phyloP scores from a whole-genome alignment of 2,888 invertebrate genomes.

The Drosophila pseudotakahashii region DNA sequence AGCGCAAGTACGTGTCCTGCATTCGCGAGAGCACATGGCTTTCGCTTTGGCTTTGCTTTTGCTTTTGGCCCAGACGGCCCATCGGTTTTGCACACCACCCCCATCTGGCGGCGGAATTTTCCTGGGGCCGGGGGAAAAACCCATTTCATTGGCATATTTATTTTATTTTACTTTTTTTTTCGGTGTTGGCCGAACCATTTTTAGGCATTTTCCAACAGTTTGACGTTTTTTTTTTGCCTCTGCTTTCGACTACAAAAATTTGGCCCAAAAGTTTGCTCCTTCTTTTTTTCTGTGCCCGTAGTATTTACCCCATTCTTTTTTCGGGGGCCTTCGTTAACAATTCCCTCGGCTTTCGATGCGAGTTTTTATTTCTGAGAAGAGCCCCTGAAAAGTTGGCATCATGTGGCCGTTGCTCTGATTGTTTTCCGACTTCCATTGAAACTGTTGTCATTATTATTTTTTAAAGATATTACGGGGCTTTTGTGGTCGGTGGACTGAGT shows the following conservation, averaged over 20 bases:
- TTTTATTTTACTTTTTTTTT: slow-evolving; percentile 36
- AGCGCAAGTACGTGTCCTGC: slow-evolving; percentile 77
- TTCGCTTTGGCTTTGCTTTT: neutral
- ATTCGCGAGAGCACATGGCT: slow-evolving; percentile 60
- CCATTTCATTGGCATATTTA: slow-evolving; percentile 68
- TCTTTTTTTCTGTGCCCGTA: slow-evolving; percentile 31
- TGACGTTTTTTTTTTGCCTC: neutral
- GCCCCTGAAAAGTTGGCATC: slow-evolving; percentile 20
- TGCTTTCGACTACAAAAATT: slow-evolving; percentile 14
- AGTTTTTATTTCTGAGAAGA: slow-evolving; percentile 5
- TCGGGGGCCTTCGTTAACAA: slow-evolving; percentile 24
- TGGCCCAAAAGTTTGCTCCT: slow-evolving; percentile 30
- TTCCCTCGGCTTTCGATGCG: slow-evolving; percentile 20
- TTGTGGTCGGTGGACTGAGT: neutral
- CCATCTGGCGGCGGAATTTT: neutral
- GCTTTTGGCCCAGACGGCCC: slow-evolving; percentile 13
- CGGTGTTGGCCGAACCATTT: slow-evolving; percentile 46
- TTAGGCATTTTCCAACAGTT: slow-evolving; percentile 57
- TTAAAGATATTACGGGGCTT: slow-evolving; percentile 3
- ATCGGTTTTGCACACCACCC: slow-evolving; percentile 1
- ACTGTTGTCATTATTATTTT: slow-evolving; percentile 9
- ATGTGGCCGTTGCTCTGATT: slow-evolving; percentile 20
- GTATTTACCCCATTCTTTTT: slow-evolving; percentile 6
- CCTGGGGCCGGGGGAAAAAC: neutral
- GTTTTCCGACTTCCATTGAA: slow-evolving; percentile 5